A percentile compares a stretch with the other conserved stretches of the same genome.
Conservation (phyloP, 2,888 invertebrate genomes). For the Digitonthophagus gazella region DNA sequence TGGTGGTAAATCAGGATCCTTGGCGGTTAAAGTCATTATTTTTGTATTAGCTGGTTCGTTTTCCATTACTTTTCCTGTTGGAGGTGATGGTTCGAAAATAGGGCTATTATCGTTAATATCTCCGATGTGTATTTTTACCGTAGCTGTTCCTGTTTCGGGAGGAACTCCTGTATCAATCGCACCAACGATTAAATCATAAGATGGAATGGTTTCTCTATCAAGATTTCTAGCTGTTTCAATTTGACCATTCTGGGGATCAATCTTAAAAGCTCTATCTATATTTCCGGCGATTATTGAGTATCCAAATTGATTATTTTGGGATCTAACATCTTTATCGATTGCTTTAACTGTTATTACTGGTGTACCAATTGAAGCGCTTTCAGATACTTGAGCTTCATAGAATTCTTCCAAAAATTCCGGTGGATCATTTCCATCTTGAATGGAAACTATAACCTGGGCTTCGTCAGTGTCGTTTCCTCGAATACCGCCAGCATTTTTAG, state of each 20-base stretch:
- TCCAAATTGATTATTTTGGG: conserved; percentile 88
- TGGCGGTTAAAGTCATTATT: conserved; percentile 81
- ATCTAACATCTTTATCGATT: conserved; percentile 85
- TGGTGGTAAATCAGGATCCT: conserved; percentile 84
- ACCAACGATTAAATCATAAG: conserved; percentile 75
- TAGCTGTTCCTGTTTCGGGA: conserved; percentile 88
- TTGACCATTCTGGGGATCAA: conserved; percentile 82
- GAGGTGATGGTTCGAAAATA: conserved; percentile 68
- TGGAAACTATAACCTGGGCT: conserved; percentile 88
- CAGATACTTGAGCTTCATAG: conserved; percentile 79
- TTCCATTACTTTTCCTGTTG: conserved; percentile 78
- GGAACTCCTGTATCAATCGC: conserved; percentile 88
- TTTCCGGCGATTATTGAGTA: conserved; percentile 88
- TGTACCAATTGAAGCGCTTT: conserved; percentile 74
- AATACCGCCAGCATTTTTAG: conserved; percentile 92
- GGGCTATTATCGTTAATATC: conserved; percentile 96
- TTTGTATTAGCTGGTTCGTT: conserved; percentile 82
- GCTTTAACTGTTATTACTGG: conserved; percentile 78
- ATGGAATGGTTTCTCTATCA: conserved; percentile 77
- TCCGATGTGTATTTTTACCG: conserved; percentile 73
- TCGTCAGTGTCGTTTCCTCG: conserved; percentile 94
- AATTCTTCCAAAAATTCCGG: conserved; percentile 81
- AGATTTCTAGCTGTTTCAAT: conserved; percentile 73
- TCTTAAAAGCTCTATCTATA: conserved; percentile 77
- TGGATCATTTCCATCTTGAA: conserved; percentile 95